Percentiles rank a stretch among this genome's conserved stretches.
Conservation (phyloP, 2,797 vertebrate genomes). For the Sebastiscus tertius region DNA sequence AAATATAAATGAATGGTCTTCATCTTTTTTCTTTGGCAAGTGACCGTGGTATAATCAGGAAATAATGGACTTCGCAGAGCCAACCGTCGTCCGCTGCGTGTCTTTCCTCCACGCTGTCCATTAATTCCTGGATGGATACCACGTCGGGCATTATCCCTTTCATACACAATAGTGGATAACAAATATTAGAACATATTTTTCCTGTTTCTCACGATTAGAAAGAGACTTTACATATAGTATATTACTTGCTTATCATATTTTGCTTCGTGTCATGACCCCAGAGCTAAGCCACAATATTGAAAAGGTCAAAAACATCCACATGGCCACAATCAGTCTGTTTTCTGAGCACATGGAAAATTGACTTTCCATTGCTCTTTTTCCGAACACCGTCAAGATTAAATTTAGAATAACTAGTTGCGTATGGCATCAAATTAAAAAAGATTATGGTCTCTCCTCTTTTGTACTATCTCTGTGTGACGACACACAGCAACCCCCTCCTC, state of each 20-base stretch:
- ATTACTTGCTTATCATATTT: neutral
- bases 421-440: slow-evolving; percentile 35
- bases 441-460: slow-evolving; percentile 44
- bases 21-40: no score
- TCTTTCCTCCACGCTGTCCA: no score
- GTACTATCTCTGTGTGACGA: slow-evolving; percentile 56
- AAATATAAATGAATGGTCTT: no score
- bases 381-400: neutral
- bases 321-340: neutral
- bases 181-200: neutral
- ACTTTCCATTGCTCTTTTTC: neutral
- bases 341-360: neutral
- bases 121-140: no score
- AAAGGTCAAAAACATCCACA: neutral
- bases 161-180: neutral
- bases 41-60: no score
- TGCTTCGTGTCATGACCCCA: neutral
- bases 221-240: neutral
- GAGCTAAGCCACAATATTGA: neutral
- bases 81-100: no score
- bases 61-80: no score
- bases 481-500: slow-evolving; percentile 34
- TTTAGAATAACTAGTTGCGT: slow-evolving; percentile 4
- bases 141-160: no score
- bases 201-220: neutral